Percentiles rank a stretch among this genome's conserved stretches.
Evolutionary conservation across 2,113 vertebrate species (phyloP).

Genomic region (Prietella phreatophila): DNA sequence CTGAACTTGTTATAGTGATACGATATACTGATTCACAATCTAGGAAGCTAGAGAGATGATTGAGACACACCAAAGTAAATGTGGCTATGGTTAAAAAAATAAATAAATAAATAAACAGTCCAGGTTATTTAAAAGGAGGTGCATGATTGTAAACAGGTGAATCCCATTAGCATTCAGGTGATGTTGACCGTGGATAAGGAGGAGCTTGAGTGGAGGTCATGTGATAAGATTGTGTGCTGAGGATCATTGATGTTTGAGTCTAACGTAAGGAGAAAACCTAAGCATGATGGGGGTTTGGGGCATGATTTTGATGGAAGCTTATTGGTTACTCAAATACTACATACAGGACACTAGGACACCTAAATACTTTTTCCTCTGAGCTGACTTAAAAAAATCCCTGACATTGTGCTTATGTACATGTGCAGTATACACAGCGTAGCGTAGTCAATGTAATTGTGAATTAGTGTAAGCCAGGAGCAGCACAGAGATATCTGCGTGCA

Average conservation of each 20-base stretch:
- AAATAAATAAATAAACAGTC: too few relatives aligned
- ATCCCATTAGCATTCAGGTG: slow-evolving; percentile 1
- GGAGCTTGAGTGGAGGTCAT: not conserved
- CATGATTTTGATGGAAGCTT: not conserved
- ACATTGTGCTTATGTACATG: not conserved
- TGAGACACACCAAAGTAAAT: not conserved
- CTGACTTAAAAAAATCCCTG: not conserved
- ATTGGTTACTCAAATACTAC: not conserved
- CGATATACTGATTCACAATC: too few relatives aligned
- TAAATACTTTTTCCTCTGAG: not conserved
- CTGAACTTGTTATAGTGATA: too few relatives aligned
- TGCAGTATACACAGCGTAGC: not conserved
- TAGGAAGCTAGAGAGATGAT: too few relatives aligned
- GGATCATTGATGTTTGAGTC: not conserved
- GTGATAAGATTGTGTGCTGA: not conserved
- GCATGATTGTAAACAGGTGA: not conserved
- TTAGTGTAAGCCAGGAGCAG: not conserved
- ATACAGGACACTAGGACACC: not conserved
- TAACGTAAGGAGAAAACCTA: not conserved
- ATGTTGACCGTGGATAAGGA: not conserved
- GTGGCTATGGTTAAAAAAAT: too few relatives aligned
- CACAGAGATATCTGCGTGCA: not conserved
- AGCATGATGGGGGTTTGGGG: not conserved
- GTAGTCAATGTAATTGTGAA: not conserved
- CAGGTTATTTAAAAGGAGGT: too few relatives aligned